Evolutionary conservation across 2,113 vertebrate species (phyloP).

Genomic region (Nesoenas mayeri): DNA sequence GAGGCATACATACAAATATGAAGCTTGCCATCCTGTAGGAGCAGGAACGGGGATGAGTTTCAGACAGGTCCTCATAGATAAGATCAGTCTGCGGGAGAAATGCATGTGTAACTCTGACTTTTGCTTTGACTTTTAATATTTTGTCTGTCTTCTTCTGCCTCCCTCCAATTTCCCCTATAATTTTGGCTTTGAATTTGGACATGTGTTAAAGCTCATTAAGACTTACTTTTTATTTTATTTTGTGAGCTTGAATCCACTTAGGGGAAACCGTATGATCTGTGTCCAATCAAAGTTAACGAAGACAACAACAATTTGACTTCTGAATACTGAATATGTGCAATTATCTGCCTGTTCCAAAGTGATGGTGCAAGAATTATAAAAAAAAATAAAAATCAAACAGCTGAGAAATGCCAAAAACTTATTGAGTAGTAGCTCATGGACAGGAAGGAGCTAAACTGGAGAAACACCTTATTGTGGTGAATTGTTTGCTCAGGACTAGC

Average conservation of each 20-base stretch:
- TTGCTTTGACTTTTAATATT: neutral
- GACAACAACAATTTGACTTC: neutral
- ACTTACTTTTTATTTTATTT: neutral
- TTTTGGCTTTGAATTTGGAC: neutral
- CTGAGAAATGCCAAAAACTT: neutral
- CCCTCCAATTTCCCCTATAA: neutral
- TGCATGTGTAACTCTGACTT: neutral
- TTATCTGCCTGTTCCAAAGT: neutral
- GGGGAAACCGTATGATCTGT: neutral
- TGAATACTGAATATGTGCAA: neutral
- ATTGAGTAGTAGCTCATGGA: neutral
- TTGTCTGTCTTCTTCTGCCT: neutral
- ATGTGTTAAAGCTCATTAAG: neutral
- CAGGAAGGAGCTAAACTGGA: neutral
- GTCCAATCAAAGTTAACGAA: neutral
- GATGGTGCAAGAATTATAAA: neutral
- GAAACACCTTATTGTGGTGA: neutral
- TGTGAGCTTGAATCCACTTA: neutral
- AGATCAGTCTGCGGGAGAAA: neutral
- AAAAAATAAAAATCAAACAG: neutral
- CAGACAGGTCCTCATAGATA: neutral
- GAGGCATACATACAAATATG: neutral
- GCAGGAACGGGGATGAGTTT: neutral
- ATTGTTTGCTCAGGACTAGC: neutral
- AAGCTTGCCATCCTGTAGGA: neutral